These are phyloP conservation scores for Rostratula benghalensis DNA, from an alignment of 2,113 vertebrate genomes.

Conservation along the genomic window DNA sequence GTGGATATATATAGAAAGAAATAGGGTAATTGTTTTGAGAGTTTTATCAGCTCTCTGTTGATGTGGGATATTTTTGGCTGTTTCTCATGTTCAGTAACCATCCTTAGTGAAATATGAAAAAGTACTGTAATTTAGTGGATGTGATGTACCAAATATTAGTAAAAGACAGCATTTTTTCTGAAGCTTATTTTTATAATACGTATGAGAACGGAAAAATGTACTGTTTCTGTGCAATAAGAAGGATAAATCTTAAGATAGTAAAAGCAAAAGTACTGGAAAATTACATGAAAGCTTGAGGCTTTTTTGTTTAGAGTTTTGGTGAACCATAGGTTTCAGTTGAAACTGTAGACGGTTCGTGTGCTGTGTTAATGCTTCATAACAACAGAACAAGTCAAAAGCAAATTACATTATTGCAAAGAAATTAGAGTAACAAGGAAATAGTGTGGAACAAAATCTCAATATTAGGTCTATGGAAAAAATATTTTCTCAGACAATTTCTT, in stretches of 20 bases:
- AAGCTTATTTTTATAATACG: not conserved
- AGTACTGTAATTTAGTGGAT: not conserved
- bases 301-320: not conserved
- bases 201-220: not conserved
- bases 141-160: not conserved
- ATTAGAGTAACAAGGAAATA: not conserved
- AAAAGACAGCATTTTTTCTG: not conserved
- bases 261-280: not conserved
- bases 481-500: not conserved
- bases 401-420: not conserved
- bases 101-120: not conserved
- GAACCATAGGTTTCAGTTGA: not conserved
- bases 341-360: not conserved
- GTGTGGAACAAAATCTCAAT: not conserved
- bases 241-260: not conserved
- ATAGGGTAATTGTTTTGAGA: slow-evolving; percentile 64
- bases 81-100: slow-evolving; percentile 6
- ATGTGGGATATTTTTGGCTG: slow-evolving; percentile 37
- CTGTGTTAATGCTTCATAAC: not conserved
- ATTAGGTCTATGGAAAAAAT: not conserved
- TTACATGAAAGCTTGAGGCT: not conserved
- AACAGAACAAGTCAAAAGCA: not conserved
- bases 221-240: not conserved
- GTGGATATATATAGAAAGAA: slow-evolving; percentile 15
- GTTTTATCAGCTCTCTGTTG: slow-evolving; percentile 49